Conservation (phyloP, 2,888 invertebrate genomes). For the Macropis europaea region DNA sequence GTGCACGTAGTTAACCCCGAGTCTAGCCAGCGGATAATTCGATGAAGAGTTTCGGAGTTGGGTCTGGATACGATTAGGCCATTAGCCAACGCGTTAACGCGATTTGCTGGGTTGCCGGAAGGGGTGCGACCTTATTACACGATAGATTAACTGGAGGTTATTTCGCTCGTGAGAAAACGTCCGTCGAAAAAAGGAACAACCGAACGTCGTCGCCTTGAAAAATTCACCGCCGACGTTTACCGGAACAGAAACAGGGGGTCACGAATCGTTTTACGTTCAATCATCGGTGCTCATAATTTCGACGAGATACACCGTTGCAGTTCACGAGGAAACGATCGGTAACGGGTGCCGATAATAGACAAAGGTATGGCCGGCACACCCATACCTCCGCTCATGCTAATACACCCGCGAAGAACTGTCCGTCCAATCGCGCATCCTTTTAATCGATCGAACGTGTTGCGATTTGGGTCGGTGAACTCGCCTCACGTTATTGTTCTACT, state of each 20-base stretch:
- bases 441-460: constrained; percentile 66
- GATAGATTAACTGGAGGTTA: constrained; percentile 55
- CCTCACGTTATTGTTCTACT: constrained; percentile 11
- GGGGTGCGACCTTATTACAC: constrained; percentile 60
- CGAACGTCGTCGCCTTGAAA: not conserved
- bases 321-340: not conserved
- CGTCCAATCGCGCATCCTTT: constrained; percentile 69
- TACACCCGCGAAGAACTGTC: constrained; percentile 50
- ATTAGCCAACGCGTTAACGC: constrained; percentile 61
- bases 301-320: not conserved
- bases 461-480: constrained; percentile 68
- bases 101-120: constrained; percentile 52
- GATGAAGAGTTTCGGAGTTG: constrained; percentile 47
- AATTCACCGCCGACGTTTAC: not conserved
- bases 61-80: constrained; percentile 59
- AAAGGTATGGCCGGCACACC: constrained; percentile 47
- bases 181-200: not conserved
- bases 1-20: not conserved
- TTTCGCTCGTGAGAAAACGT: constrained; percentile 2
- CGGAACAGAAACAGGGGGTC: not conserved
- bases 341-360: not conserved
- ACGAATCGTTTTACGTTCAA: not conserved
- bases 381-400: constrained; percentile 61
- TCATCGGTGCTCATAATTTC: no score
- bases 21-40: constrained; percentile 38